Evolutionary conservation across 2,113 vertebrate species (phyloP).

Genomic region (Emydura subglobosa): DNA sequence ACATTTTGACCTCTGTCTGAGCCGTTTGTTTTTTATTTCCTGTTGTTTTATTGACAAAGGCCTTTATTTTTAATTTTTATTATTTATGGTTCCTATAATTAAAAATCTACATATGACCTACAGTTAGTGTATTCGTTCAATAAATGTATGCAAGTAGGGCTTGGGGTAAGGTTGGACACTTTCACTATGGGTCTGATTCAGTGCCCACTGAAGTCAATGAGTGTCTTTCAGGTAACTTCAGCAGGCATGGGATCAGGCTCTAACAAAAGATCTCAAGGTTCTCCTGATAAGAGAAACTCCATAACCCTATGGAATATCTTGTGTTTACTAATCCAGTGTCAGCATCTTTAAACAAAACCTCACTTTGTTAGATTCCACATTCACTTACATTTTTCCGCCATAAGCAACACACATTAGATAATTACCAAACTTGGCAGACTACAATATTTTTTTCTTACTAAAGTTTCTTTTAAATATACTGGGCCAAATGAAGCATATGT

Average conservation of each 20-base stretch:
- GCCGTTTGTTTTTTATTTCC: not conserved
- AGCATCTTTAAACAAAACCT: not conserved
- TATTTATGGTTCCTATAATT: not conserved
- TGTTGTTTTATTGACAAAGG: not conserved
- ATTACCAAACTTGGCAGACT: not conserved
- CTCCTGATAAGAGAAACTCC: not conserved
- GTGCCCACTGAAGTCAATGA: not conserved
- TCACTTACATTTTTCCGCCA: not conserved
- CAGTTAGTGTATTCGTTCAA: not conserved
- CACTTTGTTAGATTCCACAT: not conserved
- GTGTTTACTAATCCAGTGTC: not conserved
- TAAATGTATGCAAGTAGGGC: not conserved
- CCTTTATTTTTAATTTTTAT: not conserved
- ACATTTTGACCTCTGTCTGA: not conserved
- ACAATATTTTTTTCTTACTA: not conserved
- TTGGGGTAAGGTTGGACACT: not conserved
- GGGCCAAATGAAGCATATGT: too few relatives aligned
- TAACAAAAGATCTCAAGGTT: accelerated
- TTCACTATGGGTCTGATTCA: not conserved
- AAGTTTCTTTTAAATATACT: too few relatives aligned
- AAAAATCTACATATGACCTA: not conserved
- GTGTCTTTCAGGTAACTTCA: not conserved
- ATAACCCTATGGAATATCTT: not conserved
- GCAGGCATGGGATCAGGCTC: not conserved
- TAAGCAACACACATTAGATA: not conserved